Evolutionary conservation across 2,113 vertebrate genomes (phyloP).

Genomic region (Erythrolamprus reginae): DNA sequence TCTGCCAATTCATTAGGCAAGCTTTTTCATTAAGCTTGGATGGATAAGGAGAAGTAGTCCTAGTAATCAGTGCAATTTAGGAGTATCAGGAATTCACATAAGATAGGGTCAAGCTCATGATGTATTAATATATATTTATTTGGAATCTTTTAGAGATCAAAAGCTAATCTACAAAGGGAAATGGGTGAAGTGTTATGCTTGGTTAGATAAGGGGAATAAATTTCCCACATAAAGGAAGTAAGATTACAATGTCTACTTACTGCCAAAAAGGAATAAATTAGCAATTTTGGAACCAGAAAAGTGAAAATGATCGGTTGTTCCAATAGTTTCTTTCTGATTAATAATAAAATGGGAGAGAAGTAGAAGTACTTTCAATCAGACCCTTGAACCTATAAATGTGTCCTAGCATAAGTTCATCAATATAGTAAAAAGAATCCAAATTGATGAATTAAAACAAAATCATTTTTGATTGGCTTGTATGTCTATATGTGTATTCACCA

Average conservation of each 20-base stretch:
- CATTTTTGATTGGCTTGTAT: not conserved
- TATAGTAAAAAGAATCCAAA: not conserved
- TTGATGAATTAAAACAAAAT: not conserved
- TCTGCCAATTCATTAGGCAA: not conserved
- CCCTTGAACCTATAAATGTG: not conserved
- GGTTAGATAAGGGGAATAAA: not conserved
- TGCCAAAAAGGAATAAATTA: not conserved
- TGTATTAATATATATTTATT: not conserved
- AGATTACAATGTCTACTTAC: not conserved
- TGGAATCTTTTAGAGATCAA: not conserved
- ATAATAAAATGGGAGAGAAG: not conserved
- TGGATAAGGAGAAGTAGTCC: not conserved
- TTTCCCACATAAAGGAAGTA: not conserved
- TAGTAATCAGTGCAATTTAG: not conserved
- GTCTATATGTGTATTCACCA: not conserved
- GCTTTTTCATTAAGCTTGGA: not conserved
- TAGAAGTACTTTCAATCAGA: not conserved
- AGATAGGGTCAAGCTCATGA: not conserved
- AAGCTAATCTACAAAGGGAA: not conserved
- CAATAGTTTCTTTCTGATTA: not conserved
- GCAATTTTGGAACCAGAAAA: not conserved
- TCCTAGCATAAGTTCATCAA: not conserved
- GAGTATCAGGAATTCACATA: not conserved
- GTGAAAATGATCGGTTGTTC: not conserved
- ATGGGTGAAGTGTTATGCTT: not conserved